Percentiles rank a stretch among this genome's conserved stretches.
Conservation (phyloP, 2,888 invertebrate species). For the Lamellibrachia columna region DNA sequence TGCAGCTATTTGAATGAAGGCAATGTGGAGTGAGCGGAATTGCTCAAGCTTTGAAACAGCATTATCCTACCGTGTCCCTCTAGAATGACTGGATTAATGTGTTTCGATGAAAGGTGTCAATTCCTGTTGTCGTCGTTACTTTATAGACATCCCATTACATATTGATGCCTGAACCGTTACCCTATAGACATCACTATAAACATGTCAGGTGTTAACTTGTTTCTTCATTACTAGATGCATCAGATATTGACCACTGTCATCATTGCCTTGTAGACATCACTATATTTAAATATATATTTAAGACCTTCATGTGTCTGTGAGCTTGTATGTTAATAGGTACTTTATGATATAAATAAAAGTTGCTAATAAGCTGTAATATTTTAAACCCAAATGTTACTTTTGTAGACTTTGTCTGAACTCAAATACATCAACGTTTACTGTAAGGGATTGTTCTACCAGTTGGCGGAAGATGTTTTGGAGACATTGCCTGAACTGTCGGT, state of each 20-base stretch:
- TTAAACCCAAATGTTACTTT: neutral
- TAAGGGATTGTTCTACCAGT: neutral
- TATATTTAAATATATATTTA: neutral
- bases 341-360: neutral
- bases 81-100: too few species aligned
- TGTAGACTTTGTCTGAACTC: slow-evolving; percentile 1
- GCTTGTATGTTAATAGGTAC: neutral
- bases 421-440: neutral
- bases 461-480: neutral
- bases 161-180: neutral
- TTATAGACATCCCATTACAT: neutral
- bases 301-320: neutral
- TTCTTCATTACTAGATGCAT: neutral
- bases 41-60: too few species aligned
- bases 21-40: too few species aligned
- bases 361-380: neutral
- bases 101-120: neutral
- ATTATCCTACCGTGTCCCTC: too few species aligned
- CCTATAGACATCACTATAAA: neutral
- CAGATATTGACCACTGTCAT: neutral
- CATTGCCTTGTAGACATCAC: neutral
- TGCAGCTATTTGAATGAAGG: too few species aligned
- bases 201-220: neutral
- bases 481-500: neutral
- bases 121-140: neutral